Evolutionary conservation across 2,797 vertebrate genomes (phyloP).

Genomic region (Alauda arvensis): DNA sequence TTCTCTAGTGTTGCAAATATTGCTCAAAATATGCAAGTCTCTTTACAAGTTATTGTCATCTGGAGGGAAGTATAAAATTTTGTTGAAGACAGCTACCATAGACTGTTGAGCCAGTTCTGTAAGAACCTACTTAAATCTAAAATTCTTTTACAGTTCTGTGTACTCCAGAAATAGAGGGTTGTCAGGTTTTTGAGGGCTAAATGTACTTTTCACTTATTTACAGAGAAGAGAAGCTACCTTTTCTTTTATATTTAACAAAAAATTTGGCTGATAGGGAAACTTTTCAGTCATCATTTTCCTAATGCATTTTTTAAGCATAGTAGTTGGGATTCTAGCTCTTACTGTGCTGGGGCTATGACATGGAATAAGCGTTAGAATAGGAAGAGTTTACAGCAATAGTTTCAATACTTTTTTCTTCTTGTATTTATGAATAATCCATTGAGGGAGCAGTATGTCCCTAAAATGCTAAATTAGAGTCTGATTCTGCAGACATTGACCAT

Average conservation of each 20-base stretch:
- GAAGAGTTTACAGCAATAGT: neutral
- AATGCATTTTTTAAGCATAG: neutral
- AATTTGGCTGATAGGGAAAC: neutral
- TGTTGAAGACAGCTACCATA: neutral
- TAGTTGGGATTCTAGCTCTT: neutral
- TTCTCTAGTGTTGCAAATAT: neutral
- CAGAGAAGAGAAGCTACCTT: neutral
- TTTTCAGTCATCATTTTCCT: neutral
- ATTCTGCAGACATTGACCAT: constrained; percentile 17
- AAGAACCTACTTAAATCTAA: neutral
- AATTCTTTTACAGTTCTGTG: neutral
- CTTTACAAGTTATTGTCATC: neutral
- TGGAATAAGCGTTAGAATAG: neutral
- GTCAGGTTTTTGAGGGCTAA: neutral
- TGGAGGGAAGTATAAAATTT: neutral
- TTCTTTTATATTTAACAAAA: neutral
- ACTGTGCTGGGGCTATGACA: neutral
- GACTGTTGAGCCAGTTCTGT: neutral
- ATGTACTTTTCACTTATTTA: neutral
- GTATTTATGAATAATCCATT: constrained; percentile 18
- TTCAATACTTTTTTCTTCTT: neutral
- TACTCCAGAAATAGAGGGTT: neutral
- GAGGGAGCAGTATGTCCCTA: neutral
- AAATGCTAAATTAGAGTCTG: constrained; percentile 33
- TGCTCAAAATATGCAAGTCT: neutral